Conservation (phyloP, 2,113 vertebrate species). For the Sorex fumeus region DNA sequence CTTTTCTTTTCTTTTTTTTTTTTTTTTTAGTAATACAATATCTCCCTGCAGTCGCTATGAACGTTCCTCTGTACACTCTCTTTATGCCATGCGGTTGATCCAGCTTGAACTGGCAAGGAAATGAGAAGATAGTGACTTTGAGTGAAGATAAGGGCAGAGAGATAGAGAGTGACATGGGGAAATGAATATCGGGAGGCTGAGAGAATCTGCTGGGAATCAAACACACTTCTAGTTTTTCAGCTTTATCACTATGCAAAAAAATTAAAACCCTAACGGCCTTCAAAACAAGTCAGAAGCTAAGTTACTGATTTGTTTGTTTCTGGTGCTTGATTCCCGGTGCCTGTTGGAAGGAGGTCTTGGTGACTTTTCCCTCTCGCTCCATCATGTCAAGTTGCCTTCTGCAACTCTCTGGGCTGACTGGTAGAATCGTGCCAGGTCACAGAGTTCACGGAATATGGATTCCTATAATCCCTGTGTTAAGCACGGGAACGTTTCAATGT, state of each 20-base stretch:
- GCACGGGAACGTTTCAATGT: not conserved
- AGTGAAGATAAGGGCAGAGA: not conserved
- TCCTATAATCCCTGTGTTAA: not conserved
- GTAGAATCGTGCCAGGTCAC: not conserved
- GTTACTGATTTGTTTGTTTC: not conserved
- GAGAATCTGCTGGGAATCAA: not conserved
- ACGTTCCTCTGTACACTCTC: not conserved
- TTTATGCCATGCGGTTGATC: too few species aligned
- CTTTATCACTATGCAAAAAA: not conserved
- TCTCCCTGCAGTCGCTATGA: fast-evolving
- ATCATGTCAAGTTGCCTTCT: not conserved
- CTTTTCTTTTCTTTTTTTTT: too few species aligned
- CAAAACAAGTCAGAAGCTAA: not conserved
- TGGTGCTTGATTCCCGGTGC: not conserved
- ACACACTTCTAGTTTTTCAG: not conserved
- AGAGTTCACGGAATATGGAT: not conserved
- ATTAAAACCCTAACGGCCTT: not conserved
- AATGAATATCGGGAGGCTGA: not conserved
- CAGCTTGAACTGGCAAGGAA: not conserved
- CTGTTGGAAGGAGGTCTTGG: not conserved
- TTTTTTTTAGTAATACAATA: not conserved
- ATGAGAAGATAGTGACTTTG: not conserved
- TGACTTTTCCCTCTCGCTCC: not conserved
- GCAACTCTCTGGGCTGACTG: not conserved
- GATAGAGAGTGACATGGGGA: not conserved